Base-by-base conservation (phyloP, 1,140 invertebrate genomes). In the Drosophila tristis region DNA sequence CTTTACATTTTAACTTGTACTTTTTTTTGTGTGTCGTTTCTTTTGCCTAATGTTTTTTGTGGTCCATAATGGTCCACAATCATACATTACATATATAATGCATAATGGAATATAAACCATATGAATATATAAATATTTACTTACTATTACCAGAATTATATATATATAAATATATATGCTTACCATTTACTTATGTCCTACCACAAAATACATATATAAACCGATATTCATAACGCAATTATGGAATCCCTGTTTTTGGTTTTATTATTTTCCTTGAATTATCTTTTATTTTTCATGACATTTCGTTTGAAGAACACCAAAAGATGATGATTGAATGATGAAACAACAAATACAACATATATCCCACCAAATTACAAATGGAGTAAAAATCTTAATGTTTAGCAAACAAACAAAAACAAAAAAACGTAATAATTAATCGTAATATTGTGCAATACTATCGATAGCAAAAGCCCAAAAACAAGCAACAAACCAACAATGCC, bases 281-380 rank as follows among this genome's bases (percentile, higher is more conserved):
- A 51, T 53, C 4, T 4, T 60, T 84, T 7, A 4, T 48, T 64
- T 58, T 29, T 6, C 5, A 43, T 31, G 43, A 13, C n/a, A 64
- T 54, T 56, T 43, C 5, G 31, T 43, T 26, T 50, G 2, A 58
- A 57, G 25, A 23, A 44, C 68, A 74, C 25, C 54, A 55, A 35
- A 43, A 73, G 62, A 74, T 53, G 39, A 74, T 44, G 15, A 49
- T 53, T 58, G 20, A 78, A 64, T 58, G 25, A 78, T 64, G 43
- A 86, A 86, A 81, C 42, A 82, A 78, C 56, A 72, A 90, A 79
- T 74, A 87, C 84, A 87, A 87, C 85, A 90, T 87, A 84, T 87
- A 87, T 90, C 84, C 84, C 84, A 86, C 80, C 86, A 90, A 80
- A 90, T 71, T 78, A 74, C 43, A 66, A 78, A 55, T 74, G 73